Evolutionary conservation across 1,140 invertebrate species (phyloP), one percentile per base, ranked within the genome.

Genomic region (Ceratina calcarata): DNA sequence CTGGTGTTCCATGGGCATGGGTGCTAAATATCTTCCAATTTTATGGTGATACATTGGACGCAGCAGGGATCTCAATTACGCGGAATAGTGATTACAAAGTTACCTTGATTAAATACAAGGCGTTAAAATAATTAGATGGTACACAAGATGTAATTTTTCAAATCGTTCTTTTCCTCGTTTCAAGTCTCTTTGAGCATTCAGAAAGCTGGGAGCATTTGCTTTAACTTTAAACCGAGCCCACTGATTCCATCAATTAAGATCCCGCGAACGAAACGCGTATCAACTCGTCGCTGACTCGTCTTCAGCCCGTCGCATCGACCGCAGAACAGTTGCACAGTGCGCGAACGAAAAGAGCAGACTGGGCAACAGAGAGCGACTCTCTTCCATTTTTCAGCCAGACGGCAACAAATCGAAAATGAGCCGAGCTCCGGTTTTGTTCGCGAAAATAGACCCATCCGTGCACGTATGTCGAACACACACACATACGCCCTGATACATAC

Each of bases 371-470:
- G 60, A 18, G 65, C 60, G 57, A 65, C 62, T 37, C 64, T 67
- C 57, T 74, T 53, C 55, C 58, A 80, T 87, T 85, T 87, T 81
- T 87, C 82, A 77, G 78, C 71, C 58, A 77, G 74, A 79, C 75
- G 37, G 69, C 55, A 79, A 76, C 78, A 87, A 84, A 88, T 86
- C 66, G 87, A 78, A 76, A 87, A 87, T 80, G 78, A 82, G 71
- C 65, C 61, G 24, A 53, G 57, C 65, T 67, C 32, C 22, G 45
- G 73, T 81, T 65, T 81, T 32, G 78, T 64, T 64, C 71, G 74
- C 45, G 73, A 57, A 49, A 69, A 16, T n/a, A 37, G 13, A 61
- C 49, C 24, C 12, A 15, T 7, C n/a, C n/a, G 16, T 53, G 53
- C 45, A 49, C 64, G 15, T 58, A n/a, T 22, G 51, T 18, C 10